Conservation (phyloP, 1,140 invertebrate genomes). For the Acromyrmex heyeri region DNA sequence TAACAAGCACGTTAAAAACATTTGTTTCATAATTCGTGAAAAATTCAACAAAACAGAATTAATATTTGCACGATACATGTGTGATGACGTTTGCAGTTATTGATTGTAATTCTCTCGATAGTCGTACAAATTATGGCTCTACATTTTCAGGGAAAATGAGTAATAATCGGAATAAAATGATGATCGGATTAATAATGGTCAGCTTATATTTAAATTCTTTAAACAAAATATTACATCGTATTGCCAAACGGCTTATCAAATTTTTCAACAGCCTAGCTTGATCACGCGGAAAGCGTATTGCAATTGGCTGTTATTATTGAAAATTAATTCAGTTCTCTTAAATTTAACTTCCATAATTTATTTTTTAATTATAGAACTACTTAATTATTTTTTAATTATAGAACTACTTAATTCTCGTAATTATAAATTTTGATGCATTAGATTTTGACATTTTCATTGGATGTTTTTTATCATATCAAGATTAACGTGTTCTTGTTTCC, state of each 20-base stretch:
- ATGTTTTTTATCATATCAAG: no score
- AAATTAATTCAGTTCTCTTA: not conserved
- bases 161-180: conserved; percentile 49
- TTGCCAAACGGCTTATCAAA: conserved; percentile 6
- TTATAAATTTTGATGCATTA: no score
- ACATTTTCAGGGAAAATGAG: conserved; percentile 49
- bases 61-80: conserved; percentile 35
- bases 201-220: conserved; percentile 57
- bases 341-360: no score
- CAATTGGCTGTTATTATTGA: not conserved
- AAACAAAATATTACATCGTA: conserved; percentile 20
- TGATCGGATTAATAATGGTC: conserved; percentile 56
- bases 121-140: conserved; percentile 57
- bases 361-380: no score
- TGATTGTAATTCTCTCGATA: conserved; percentile 60
- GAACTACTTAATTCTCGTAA: no score
- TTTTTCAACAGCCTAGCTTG: conserved; percentile 20
- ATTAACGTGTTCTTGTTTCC: no score
- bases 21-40: conserved; percentile 47
- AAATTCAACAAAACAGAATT: conserved; percentile 55
- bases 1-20: conserved; percentile 57
- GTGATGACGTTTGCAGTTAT: conserved; percentile 48
- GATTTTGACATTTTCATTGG: no score
- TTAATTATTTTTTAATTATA: no score
- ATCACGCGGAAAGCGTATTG: not conserved